phyloP scores from a whole-genome alignment of 2,113 vertebrate genomes.

The Dasypus novemcinctus region DNA sequence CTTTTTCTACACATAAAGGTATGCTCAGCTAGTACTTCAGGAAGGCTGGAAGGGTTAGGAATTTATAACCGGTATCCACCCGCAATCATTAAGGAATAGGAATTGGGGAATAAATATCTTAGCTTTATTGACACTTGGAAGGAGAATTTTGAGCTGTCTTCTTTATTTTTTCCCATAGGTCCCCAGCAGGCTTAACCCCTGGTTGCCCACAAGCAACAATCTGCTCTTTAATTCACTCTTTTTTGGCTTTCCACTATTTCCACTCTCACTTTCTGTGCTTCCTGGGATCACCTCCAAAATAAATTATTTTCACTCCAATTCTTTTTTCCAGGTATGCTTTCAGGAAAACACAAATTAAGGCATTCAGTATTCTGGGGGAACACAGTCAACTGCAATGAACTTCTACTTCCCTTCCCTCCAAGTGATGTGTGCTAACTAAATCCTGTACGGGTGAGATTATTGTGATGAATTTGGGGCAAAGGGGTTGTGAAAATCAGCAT shows the following conservation, averaged over 20 bases:
- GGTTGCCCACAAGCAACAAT: neutral
- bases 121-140: neutral
- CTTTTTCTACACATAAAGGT: neutral
- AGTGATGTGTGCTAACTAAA: neutral
- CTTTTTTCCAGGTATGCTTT: neutral
- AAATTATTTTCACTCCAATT: neutral
- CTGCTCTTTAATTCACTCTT: neutral
- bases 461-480: neutral
- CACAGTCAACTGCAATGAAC: neutral
- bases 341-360: neutral
- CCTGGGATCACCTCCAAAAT: neutral
- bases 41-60: neutral
- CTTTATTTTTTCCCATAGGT: neutral
- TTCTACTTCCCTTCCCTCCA: neutral
- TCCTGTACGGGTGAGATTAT: neutral
- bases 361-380: neutral
- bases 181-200: no score
- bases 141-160: neutral
- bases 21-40: neutral
- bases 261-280: neutral
- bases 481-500: neutral
- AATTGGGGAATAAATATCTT: neutral
- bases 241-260: neutral
- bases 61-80: neutral
- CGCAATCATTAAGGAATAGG: neutral